Evolutionary conservation across 2,113 vertebrate genomes (phyloP), one percentile per base, ranked within the genome.

Genomic region (Leptocoma aspasia): DNA sequence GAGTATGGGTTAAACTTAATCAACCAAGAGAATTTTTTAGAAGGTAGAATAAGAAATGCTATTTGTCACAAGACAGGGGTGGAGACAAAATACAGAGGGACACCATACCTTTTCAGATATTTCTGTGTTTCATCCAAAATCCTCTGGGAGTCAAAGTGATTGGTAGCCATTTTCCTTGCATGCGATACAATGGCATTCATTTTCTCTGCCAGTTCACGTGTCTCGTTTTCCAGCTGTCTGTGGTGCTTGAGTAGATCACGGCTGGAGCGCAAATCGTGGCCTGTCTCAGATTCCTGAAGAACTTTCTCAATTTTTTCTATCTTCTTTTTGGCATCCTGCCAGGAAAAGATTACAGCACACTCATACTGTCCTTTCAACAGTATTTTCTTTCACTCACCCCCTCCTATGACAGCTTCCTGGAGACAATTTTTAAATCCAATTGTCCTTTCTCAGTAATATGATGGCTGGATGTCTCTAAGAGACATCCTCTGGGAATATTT

Each of bases 321-420:
- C 93, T 99, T 99, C 84, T 98, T 81, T 90, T 98, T 98, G 59
- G 98, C 98, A 73, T 99, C 99, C 99, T 99, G 83, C 11, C 89
- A 93, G 59, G 27, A 83, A 76, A 41, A 18, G 12, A 63, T 77
- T 41, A 90, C 3, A 1, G 4, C 13, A 65, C 15, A n/a, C 6
- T 94, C 3, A 2, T 10, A 78, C 4, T 60, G 52, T 68, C 37
- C 33, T 61, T 66, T 42, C 15, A 24, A 28, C 2, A 52, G 4
- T 0, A n/a, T 71, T 86, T 84, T 82, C 30, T 77, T 87, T 60
- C 52, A 60, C 9, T 75, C 23, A 49, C 15, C 13, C 47, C 26
- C 27, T 89, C 26, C 31, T 41, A 13, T 4, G 15, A 52, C 33
- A 50, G 19, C 33, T 86, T 89, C 42, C 27, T 59, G 39, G 65